A percentile compares a stretch with the other conserved stretches of the same genome.
Conservation (phyloP, 2,797 vertebrate genomes). For the Poecilia velifera region DNA sequence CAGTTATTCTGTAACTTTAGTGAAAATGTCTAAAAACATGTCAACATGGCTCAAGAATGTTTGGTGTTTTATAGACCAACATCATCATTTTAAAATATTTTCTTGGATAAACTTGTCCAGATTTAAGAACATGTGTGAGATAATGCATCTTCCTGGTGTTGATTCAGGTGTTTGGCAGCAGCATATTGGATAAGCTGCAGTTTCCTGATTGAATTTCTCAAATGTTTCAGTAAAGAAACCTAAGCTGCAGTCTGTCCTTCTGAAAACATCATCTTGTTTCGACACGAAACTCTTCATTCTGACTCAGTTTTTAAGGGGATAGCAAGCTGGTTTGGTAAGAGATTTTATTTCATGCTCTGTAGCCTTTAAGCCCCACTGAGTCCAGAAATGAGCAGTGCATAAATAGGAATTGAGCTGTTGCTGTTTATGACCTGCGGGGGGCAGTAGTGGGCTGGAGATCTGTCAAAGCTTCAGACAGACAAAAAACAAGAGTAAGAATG, state of each 20-base stretch:
- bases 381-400: background rate
- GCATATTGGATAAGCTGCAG: background rate
- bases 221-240: background rate
- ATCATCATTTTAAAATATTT: background rate
- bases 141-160: background rate
- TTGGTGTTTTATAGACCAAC: background rate
- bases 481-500: conserved; percentile 46
- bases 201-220: background rate
- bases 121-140: background rate
- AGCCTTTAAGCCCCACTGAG: background rate
- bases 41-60: background rate
- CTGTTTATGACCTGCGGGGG: conserved; percentile 54
- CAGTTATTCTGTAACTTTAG: background rate
- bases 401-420: conserved; percentile 7
- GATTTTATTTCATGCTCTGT: background rate
- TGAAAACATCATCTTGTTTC: background rate
- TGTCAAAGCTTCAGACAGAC: conserved; percentile 5
- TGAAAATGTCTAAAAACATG: background rate
- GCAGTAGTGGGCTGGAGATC: conserved; percentile 64
- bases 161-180: background rate
- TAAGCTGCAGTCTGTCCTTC: background rate
- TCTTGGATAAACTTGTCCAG: background rate
- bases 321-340: background rate
- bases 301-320: background rate
- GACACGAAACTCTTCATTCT: background rate